Percentiles rank a stretch among this genome's conserved stretches.
Conservation (phyloP, 2,888 invertebrate species). For the Cactoblastis cactorum region DNA sequence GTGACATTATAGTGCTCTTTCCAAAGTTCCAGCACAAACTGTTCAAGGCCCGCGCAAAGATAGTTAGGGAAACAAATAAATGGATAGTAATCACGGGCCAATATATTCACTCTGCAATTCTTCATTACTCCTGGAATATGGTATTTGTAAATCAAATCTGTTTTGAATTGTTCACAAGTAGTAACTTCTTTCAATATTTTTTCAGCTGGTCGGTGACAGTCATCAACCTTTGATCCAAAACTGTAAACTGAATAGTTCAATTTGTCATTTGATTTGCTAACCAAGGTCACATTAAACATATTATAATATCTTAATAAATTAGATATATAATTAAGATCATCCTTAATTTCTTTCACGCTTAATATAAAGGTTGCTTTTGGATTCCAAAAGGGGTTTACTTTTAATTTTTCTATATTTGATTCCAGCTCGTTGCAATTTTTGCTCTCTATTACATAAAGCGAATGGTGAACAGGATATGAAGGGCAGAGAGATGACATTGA, state of each 20-base stretch:
- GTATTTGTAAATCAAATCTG: not conserved
- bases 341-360: not conserved
- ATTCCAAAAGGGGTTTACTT: slow-evolving; percentile 1
- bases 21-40: slow-evolving; percentile 5
- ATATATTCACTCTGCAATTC: not conserved
- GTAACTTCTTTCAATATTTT: not conserved
- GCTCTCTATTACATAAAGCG: slow-evolving; percentile 1
- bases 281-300: slow-evolving; percentile 5
- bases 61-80: not conserved
- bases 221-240: not conserved
- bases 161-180: slow-evolving; percentile 1
- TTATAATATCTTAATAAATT: slow-evolving; percentile 1
- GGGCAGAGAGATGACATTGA: not conserved
- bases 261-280: not conserved
- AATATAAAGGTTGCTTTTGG: slow-evolving; percentile 7
- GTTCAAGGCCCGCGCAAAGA: not conserved
- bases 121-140: not conserved
- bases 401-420: not conserved
- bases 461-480: not conserved
- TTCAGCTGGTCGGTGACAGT: slow-evolving; percentile 6
- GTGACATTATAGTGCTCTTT: slow-evolving; percentile 2
- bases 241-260: not conserved
- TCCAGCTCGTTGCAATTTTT: not conserved
- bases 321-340: not conserved
- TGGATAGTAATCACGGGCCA: not conserved